Percentiles rank a stretch among this genome's conserved stretches.
phyloP scores from a whole-genome alignment of 2,797 vertebrate genomes.

The Scleropages formosus region DNA sequence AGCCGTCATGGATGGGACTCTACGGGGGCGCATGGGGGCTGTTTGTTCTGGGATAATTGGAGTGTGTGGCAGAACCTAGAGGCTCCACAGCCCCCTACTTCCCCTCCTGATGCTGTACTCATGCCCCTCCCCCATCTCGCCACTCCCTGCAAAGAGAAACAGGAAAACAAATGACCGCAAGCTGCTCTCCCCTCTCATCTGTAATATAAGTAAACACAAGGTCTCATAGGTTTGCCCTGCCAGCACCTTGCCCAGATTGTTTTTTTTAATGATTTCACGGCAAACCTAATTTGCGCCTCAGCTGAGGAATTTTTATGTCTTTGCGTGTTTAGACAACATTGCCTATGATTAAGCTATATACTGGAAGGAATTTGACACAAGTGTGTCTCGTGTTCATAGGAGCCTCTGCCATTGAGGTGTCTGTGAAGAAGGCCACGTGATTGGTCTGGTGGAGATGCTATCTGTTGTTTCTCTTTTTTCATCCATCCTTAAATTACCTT shows the following conservation, averaged over 20 bases:
- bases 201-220: conserved; percentile 22
- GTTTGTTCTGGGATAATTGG: conserved; percentile 26
- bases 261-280: conserved; percentile 25
- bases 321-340: conserved; percentile 21
- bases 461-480: conserved; percentile 27
- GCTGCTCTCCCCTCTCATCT: neutral
- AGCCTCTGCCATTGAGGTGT: neutral
- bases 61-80: conserved; percentile 12
- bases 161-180: conserved; percentile 15
- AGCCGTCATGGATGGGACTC: neutral
- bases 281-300: conserved; percentile 30
- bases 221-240: neutral
- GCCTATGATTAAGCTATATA: conserved; percentile 25
- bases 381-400: neutral
- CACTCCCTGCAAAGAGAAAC: neutral
- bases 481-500: conserved; percentile 10
- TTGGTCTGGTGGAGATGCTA: neutral
- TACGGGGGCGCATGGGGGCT: neutral
- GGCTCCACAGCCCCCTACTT: neutral
- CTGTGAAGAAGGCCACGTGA: conserved; percentile 13
- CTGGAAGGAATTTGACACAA: conserved; percentile 17
- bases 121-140: neutral
- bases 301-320: conserved; percentile 13
- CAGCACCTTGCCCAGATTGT: neutral
- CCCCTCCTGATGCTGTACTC: neutral